Conservation (phyloP, 2,888 invertebrate genomes). For the Rugalucina vietnamica region DNA sequence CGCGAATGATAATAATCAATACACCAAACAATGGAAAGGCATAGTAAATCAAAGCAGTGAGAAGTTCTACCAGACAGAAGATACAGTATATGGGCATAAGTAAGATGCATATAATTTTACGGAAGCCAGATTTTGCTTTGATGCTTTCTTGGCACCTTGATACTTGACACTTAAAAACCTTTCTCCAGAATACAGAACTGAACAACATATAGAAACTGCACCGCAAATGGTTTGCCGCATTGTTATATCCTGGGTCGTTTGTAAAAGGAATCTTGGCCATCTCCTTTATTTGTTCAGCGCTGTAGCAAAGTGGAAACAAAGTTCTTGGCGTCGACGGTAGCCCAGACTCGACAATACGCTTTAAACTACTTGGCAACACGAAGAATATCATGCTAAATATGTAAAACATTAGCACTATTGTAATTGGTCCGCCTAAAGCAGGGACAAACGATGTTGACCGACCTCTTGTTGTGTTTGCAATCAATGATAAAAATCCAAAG, state of each 20-base stretch:
- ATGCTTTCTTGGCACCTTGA: not conserved
- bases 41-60: constrained; percentile 17
- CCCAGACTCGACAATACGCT: not conserved
- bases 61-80: constrained; percentile 15
- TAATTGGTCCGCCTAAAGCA: not conserved
- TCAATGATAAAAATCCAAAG: not conserved
- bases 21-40: constrained; percentile 14
- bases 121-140: not conserved
- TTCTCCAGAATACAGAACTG: not conserved
- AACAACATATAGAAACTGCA: constrained; percentile 5
- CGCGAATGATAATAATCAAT: not conserved
- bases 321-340: not conserved
- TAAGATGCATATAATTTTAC: not conserved
- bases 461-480: not conserved
- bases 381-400: not conserved
- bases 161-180: not conserved
- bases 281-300: not conserved
- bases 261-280: not conserved
- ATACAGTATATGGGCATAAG: constrained; percentile 22
- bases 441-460: not conserved
- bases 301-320: not conserved
- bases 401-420: not conserved
- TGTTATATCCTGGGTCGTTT: not conserved
- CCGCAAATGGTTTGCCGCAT: not conserved
- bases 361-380: not conserved